These are phyloP conservation scores for Triops longicaudatus DNA, from an alignment of 1,140 invertebrate species.

Conservation along the genomic window DNA sequence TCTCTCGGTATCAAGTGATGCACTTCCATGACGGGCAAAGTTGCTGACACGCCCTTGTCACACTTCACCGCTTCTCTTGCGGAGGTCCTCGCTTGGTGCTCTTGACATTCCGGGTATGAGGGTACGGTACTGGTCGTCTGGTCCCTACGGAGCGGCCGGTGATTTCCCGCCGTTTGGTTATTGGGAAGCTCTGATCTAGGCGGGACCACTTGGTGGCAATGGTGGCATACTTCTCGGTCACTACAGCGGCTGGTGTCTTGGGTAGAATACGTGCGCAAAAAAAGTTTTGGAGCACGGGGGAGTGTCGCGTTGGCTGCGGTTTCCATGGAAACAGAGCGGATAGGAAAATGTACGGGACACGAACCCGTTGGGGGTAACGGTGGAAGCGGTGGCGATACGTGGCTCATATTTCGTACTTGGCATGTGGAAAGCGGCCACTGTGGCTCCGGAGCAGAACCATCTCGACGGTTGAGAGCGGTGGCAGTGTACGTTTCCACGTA, in stretches of 20 bases:
- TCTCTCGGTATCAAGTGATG: background rate
- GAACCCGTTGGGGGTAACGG: background rate
- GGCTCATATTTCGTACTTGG: background rate
- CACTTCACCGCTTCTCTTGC: background rate
- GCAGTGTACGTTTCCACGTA: background rate
- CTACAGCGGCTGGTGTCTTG: background rate
- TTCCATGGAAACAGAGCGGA: background rate
- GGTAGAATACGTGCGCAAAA: background rate
- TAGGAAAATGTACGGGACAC: background rate
- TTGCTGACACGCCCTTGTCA: conserved; percentile 1
- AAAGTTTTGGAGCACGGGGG: background rate
- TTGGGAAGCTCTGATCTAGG: background rate
- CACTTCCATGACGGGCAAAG: conserved; percentile 3
- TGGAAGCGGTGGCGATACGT: background rate
- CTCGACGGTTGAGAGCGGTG: background rate
- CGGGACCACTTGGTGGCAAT: background rate
- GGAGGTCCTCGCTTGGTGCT: background rate
- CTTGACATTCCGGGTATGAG: background rate
- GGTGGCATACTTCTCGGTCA: conserved; percentile 1
- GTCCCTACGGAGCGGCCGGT: background rate
- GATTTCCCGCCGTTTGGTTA: background rate
- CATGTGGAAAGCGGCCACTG: background rate
- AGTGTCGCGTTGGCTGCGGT: background rate
- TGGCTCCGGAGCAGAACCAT: background rate
- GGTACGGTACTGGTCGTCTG: background rate